A percentile compares a stretch with the other conserved stretches of the same genome.
Conservation (phyloP, 2,888 invertebrate genomes). For the Conops quadrifasciatus region DNA sequence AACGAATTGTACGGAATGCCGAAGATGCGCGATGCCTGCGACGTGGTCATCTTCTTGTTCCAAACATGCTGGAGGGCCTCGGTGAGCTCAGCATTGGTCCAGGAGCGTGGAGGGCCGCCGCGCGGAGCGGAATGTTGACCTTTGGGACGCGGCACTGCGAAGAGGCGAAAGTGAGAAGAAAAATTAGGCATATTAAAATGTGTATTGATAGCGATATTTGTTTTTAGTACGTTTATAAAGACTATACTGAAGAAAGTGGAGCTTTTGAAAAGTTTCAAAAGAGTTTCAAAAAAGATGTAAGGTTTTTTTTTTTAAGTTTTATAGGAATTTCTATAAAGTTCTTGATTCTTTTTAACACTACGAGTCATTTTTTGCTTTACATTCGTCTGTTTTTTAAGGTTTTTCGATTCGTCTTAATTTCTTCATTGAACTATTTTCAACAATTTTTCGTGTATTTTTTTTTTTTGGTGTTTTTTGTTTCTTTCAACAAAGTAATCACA, state of each 20-base stretch:
- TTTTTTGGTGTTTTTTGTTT: conserved; percentile 27
- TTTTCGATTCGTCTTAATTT: conserved; percentile 18
- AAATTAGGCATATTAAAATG: no score
- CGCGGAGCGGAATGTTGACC: conserved; percentile 91
- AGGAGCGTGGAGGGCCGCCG: conserved; percentile 89
- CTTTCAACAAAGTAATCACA: conserved; percentile 35
- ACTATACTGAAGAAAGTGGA: no score
- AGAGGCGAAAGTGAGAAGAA: conserved; percentile 22
- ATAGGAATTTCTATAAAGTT: no score
- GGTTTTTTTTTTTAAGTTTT: conserved; percentile 35
- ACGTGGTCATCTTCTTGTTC: conserved; percentile 95
- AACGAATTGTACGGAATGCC: conserved; percentile 94
- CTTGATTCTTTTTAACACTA: no score
- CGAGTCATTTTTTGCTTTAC: no score
- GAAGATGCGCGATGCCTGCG: conserved; percentile 88
- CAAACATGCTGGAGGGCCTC: conserved; percentile 93
- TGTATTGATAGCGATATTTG: no score
- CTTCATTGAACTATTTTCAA: conserved; percentile 19
- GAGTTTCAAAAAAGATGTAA: background rate
- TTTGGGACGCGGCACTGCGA: conserved; percentile 81
- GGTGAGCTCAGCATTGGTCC: conserved; percentile 91
- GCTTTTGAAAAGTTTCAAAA: conserved; percentile 3
- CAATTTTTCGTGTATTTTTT: no score
- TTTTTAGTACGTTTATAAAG: background rate
- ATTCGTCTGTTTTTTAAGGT: no score